phyloP scores from a whole-genome alignment of 2,797 vertebrate species.

The Acrossocheilus wenchowensis region DNA sequence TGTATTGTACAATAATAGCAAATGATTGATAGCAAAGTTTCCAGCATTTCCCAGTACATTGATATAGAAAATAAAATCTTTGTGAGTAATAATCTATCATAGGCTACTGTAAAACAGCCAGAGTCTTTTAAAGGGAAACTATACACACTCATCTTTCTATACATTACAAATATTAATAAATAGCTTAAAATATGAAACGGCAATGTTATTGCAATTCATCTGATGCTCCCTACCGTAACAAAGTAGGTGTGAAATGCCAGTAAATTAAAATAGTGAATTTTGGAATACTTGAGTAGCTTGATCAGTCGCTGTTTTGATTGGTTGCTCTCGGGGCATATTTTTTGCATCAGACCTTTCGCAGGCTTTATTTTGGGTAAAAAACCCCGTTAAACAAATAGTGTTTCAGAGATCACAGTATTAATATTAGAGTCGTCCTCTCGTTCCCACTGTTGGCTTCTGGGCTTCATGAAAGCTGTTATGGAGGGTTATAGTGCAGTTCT shows the following conservation, averaged over 20 bases:
- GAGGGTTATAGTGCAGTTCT: slow-evolving; percentile 68
- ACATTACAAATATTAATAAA: slow-evolving; percentile 43
- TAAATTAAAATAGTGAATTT: not conserved
- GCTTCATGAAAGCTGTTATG: slow-evolving; percentile 21
- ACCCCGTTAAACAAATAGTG: not conserved
- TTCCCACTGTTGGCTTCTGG: slow-evolving; percentile 26
- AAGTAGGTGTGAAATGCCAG: not conserved
- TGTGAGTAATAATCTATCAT: slow-evolving; percentile 36
- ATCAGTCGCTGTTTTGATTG: not conserved
- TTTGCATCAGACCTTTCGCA: not conserved
- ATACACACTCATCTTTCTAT: slow-evolving; percentile 3
- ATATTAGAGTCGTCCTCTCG: not conserved
- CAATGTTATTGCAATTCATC: slow-evolving; percentile 34
- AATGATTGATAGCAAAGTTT: slow-evolving; percentile 56
- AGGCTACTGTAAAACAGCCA: slow-evolving; percentile 37
- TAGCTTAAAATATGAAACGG: slow-evolving; percentile 30
- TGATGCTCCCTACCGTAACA: not conserved
- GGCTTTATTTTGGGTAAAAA: not conserved
- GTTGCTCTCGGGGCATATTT: not conserved
- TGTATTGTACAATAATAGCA: slow-evolving; percentile 59
- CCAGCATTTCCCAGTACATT: slow-evolving; percentile 51
- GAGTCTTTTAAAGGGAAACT: slow-evolving; percentile 46
- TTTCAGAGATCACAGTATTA: slow-evolving; percentile 40
- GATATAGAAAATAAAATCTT: slow-evolving; percentile 49
- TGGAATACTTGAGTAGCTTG: not conserved